Evolutionary conservation across 2,113 vertebrate genomes (phyloP).

Genomic region (Erythrocercus mccallii): DNA sequence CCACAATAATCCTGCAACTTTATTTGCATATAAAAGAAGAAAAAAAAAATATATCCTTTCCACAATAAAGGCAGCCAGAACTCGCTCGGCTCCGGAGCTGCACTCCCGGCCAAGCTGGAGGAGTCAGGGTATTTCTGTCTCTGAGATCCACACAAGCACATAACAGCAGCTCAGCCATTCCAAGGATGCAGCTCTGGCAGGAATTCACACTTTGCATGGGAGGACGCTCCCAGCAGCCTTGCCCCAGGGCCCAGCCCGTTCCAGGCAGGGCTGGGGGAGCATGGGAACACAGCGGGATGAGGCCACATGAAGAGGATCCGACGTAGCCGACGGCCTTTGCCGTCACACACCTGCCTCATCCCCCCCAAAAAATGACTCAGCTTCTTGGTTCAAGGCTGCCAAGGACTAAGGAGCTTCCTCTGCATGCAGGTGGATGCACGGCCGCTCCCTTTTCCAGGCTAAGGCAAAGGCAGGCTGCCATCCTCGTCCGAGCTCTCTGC

Average conservation of each 20-base stretch:
- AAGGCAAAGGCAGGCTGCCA: neutral
- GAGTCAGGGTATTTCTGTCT: neutral
- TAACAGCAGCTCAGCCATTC: neutral
- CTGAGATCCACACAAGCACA: neutral
- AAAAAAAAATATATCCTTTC: neutral
- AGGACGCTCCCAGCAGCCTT: neutral
- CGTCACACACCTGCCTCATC: neutral
- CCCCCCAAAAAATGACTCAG: neutral
- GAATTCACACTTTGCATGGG: neutral
- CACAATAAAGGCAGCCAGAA: constrained; percentile 2
- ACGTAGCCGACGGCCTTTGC: neutral
- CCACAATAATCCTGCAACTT: neutral
- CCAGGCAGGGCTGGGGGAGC: neutral
- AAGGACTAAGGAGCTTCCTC: neutral
- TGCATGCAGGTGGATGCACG: accelerated
- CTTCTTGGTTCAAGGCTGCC: neutral
- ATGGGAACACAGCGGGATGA: neutral
- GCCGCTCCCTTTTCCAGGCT: neutral
- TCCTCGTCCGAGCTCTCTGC: neutral
- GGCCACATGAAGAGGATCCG: neutral
- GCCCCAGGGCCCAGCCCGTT: neutral
- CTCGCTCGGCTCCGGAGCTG: accelerated
- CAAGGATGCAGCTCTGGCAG: neutral
- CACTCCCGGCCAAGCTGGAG: neutral
- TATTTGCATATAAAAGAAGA: constrained; percentile 47